phyloP scores from a whole-genome alignment of 2,888 invertebrate species.

The Anaspis maculata region DNA sequence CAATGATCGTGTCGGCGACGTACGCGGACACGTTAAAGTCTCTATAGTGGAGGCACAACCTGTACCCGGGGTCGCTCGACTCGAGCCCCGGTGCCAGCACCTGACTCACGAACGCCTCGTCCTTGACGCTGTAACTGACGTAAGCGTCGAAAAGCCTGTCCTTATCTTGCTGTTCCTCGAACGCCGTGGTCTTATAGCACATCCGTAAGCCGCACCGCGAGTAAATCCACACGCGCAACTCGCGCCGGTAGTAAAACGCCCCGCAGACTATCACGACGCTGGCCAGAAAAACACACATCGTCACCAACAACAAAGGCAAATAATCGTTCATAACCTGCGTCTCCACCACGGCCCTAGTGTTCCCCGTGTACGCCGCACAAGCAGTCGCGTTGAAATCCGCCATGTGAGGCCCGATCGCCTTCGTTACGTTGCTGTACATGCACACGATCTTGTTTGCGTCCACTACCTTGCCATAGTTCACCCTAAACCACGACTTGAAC shows the following conservation, averaged over 20 bases:
- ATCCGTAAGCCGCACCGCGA: constrained; percentile 77
- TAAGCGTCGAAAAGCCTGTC: constrained; percentile 91
- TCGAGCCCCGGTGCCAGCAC: constrained; percentile 83
- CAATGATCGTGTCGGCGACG: constrained; percentile 86
- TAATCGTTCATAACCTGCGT: constrained; percentile 75
- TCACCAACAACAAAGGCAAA: constrained; percentile 68
- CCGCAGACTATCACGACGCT: constrained; percentile 70
- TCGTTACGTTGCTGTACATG: constrained; percentile 64
- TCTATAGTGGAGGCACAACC: constrained; percentile 84
- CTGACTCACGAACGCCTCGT: constrained; percentile 85
- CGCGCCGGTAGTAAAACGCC: constrained; percentile 71
- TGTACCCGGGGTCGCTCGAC: constrained; percentile 70
- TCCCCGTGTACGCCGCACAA: constrained; percentile 65
- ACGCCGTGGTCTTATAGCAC: constrained; percentile 75
- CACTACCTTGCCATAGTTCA: constrained; percentile 70
- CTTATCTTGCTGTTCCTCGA: constrained; percentile 73
- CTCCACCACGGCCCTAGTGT: constrained; percentile 64
- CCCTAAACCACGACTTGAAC: constrained; percentile 71
- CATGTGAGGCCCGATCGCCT: constrained; percentile 59
- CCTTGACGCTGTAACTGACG: constrained; percentile 88
- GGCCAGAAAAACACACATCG: constrained; percentile 67
- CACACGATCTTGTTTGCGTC: constrained; percentile 72
- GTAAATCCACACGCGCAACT: constrained; percentile 78
- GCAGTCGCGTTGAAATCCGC: constrained; percentile 71
- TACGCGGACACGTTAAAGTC: constrained; percentile 84